Evolutionary conservation across 2,797 vertebrate species (phyloP).

Genomic region (Erpetoichthys calabaricus): DNA sequence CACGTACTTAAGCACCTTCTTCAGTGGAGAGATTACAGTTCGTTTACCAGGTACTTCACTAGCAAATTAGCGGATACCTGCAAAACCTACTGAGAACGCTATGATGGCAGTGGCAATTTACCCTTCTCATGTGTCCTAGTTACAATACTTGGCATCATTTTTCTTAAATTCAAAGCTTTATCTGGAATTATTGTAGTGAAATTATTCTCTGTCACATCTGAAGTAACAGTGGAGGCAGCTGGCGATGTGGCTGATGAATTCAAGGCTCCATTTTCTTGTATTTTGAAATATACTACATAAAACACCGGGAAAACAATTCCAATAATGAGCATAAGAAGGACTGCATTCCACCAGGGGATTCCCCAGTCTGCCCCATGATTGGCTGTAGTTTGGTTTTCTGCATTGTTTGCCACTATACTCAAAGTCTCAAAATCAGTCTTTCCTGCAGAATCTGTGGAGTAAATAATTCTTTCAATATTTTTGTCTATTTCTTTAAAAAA

Average conservation of each 20-base stretch:
- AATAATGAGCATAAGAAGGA: constrained; percentile 77
- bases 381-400: not conserved
- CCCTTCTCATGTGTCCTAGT: no score
- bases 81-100: no score
- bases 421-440: constrained; percentile 19
- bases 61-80: no score
- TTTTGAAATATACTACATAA: constrained; percentile 85
- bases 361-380: constrained; percentile 66
- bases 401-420: constrained; percentile 6
- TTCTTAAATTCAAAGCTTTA: not conserved
- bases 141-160: no score
- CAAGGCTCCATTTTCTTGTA: constrained; percentile 34
- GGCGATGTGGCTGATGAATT: constrained; percentile 6
- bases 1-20: no score
- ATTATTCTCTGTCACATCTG: constrained; percentile 20
- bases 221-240: constrained; percentile 14
- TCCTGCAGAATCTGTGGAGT: constrained; percentile 38
- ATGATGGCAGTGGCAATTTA: no score
- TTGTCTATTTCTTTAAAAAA: constrained; percentile 73
- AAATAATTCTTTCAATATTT: constrained; percentile 61
- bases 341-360: constrained; percentile 88
- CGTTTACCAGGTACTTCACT: no score
- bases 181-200: not conserved
- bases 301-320: constrained; percentile 78
- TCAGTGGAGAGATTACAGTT: no score